These are phyloP conservation scores for Drosophila atripex DNA, from an alignment of 2,888 invertebrate species.

Conservation along the genomic window DNA sequence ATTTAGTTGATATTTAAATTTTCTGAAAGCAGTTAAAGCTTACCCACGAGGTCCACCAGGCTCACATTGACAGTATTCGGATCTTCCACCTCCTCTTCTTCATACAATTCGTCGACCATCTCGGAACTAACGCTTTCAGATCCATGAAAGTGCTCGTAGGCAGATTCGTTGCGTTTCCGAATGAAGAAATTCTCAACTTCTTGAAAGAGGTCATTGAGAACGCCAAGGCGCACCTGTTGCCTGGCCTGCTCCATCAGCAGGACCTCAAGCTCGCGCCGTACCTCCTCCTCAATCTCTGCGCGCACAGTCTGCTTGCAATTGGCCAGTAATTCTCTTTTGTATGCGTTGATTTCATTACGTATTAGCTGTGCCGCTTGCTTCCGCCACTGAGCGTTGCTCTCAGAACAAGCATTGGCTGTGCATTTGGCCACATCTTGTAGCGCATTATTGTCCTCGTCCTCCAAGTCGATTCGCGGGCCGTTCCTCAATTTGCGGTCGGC, in stretches of 20 bases:
- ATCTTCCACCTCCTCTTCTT: background rate
- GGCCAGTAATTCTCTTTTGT: conserved; percentile 49
- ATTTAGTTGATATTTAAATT: background rate
- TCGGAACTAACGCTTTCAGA: conserved; percentile 43
- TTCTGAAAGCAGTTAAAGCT: background rate
- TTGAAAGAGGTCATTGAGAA: conserved; percentile 60
- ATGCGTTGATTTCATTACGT: conserved; percentile 52
- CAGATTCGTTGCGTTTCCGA: conserved; percentile 55
- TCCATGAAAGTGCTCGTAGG: conserved; percentile 14
- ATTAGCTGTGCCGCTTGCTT: conserved; percentile 48
- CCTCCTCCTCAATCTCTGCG: conserved; percentile 59
- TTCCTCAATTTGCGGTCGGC: conserved; percentile 55
- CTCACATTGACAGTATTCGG: background rate
- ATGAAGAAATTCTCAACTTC: conserved; percentile 61
- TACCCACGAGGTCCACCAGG: conserved; percentile 25
- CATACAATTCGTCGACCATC: conserved; percentile 17
- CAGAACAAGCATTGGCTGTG: conserved; percentile 48
- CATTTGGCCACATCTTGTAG: conserved; percentile 50
- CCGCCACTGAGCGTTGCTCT: conserved; percentile 63
- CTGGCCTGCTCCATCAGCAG: conserved; percentile 43
- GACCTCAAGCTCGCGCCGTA: conserved; percentile 54
- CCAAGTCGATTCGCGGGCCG: background rate
- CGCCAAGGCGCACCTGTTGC: conserved; percentile 43
- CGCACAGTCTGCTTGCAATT: conserved; percentile 63
- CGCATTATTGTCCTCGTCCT: conserved; percentile 28